A percentile compares a stretch with the other conserved stretches of the same genome.
Evolutionary conservation across 1,140 invertebrate species (phyloP).

Genomic region (Cyrtorhinus lividipennis): DNA sequence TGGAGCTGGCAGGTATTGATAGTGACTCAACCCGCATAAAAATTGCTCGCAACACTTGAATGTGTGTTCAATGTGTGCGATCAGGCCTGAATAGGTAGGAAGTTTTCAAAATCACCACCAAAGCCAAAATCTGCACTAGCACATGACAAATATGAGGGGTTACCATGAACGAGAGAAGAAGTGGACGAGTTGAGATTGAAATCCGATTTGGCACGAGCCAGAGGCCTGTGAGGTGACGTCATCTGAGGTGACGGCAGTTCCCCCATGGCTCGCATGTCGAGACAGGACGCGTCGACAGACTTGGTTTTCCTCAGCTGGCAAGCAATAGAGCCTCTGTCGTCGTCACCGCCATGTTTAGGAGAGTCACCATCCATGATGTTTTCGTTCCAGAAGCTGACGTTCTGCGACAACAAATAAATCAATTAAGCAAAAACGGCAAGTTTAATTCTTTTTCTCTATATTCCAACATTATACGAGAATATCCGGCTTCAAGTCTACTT

Average conservation of each 20-base stretch:
- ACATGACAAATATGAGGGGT: too few species aligned
- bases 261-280: conserved; percentile 58
- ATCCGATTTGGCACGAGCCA: conserved; percentile 71
- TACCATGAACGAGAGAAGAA: conserved; percentile 25
- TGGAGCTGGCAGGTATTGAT: too few species aligned
- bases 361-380: conserved; percentile 51
- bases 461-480: not conserved
- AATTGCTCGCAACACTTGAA: too few species aligned
- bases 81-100: too few species aligned
- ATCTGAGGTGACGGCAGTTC: conserved; percentile 34
- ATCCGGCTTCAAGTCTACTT: conserved; percentile 24
- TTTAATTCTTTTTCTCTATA: not conserved
- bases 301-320: conserved; percentile 70
- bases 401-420: conserved; percentile 33
- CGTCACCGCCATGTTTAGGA: conserved; percentile 37
- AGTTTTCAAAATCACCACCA: too few species aligned
- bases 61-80: too few species aligned
- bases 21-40: too few species aligned
- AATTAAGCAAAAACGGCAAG: not conserved
- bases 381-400: conserved; percentile 59
- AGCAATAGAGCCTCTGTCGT: conserved; percentile 42
- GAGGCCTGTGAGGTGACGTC: conserved; percentile 25
- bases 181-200: conserved; percentile 61
- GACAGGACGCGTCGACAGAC: conserved; percentile 73
- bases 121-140: too few species aligned